Evolutionary conservation across 2,888 invertebrate genomes (phyloP).

Genomic region (Drosophila infuscata): DNA sequence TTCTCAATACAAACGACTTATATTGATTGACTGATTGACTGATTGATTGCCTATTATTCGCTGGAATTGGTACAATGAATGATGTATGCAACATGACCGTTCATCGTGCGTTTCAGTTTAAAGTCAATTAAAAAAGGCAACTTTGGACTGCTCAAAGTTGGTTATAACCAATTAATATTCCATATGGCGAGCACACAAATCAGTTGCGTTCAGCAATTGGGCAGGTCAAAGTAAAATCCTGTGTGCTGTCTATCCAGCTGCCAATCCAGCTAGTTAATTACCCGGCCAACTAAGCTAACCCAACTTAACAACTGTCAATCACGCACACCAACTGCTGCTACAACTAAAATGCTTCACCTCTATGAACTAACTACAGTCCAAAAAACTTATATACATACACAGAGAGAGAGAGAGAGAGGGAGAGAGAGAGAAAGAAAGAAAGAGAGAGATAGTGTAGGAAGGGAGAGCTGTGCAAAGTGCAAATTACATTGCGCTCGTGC

Average conservation of each 20-base stretch:
- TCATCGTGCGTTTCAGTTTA: not conserved
- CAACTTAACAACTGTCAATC: constrained; percentile 47
- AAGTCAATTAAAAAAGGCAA: not conserved
- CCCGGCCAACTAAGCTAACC: constrained; percentile 21
- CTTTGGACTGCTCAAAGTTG: not conserved
- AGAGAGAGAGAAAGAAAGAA: not conserved
- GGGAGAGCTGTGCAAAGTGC: constrained; percentile 64
- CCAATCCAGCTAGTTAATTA: constrained; percentile 50
- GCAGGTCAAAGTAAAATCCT: constrained; percentile 31
- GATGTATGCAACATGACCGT: not conserved
- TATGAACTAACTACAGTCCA: constrained; percentile 25
- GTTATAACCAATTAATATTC: not conserved
- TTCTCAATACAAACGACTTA: not conserved
- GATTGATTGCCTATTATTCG: not conserved
- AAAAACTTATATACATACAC: not conserved
- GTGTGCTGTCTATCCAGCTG: constrained; percentile 48
- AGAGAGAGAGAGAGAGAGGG: not conserved
- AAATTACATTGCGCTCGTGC: constrained; percentile 77
- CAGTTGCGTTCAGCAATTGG: not conserved
- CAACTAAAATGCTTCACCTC: constrained; percentile 49
- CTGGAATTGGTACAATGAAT: not conserved
- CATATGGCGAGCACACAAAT: not conserved
- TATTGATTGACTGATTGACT: not conserved
- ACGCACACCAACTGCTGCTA: constrained; percentile 16
- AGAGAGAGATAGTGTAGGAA: not conserved